Base-by-base conservation (phyloP, 2,797 vertebrate species). In the Tarsius wallacei region DNA sequence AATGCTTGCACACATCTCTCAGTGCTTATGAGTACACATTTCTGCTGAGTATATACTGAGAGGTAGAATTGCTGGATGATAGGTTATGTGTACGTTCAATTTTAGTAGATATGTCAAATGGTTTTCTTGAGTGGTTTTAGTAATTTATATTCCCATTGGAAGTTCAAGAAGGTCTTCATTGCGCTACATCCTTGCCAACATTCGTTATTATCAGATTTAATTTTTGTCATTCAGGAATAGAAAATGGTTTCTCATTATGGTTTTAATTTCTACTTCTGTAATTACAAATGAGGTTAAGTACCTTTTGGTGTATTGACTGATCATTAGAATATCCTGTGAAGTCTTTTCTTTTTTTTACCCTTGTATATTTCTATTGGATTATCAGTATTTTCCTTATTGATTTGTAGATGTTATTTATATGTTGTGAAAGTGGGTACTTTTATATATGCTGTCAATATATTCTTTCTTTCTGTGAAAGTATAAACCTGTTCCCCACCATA, bases 231-330 rank as follows among this genome's bases (percentile, higher is more conserved):
- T 95, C 51, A 89, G 71, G n/a, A 81, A 61, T 71, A 91, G 87
- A 70, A 83, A 89, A 64, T 53, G 5, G 2, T 78, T 94, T 83
- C 22, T 90, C 17, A 49, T 59, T 91, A 22, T 87, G 59, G 21
- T 57, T 93, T 96, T 17, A 87, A 42, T 90, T 88, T 91, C 49
- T 76, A 82, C 73, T 94, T 88, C 26, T 61, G 7, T 94, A 13
- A 42, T 42, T 71, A 21, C 13, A 90, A 90, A 74, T 80, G 28
- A 81, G 14, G 3, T 47, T 78, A 81, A 83, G 19, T 76, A 10
- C 36, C 4, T 92, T 93, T 84, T 71, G 0, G 19, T 78, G 13
- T 78, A 64, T 57, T 73, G 70, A 73, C 63, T 66, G 17, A 4
- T 55, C 13, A 68, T 59, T 87, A 96, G 42, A 76, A 89, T 63